Conservation (phyloP, 2,888 invertebrate genomes). For the Thysanoteuthis rhombus region DNA sequence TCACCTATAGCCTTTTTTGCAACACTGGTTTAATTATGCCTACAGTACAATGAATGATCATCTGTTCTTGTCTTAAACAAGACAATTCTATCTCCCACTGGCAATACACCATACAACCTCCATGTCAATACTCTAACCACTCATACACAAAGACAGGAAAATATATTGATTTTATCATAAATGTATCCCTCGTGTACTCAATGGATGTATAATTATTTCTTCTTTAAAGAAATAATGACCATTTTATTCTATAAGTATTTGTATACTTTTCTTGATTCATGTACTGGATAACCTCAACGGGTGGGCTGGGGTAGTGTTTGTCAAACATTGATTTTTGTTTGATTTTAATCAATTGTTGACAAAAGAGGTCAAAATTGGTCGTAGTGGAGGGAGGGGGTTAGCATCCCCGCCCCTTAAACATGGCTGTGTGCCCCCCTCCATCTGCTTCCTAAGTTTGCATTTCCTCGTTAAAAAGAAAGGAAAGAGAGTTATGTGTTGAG, state of each 20-base stretch:
- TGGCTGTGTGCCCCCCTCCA: too few species aligned
- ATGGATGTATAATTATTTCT: background rate
- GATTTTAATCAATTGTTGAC: background rate
- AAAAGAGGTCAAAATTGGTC: background rate
- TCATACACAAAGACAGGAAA: background rate
- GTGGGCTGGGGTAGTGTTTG: background rate
- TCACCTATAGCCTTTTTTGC: too few species aligned
- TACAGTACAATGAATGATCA: too few species aligned
- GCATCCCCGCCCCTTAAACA: too few species aligned
- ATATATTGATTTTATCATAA: background rate
- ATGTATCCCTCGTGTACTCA: background rate
- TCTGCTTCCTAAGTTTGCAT: too few species aligned
- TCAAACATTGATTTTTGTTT: background rate
- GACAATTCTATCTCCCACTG: too few species aligned
- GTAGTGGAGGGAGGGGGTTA: too few species aligned
- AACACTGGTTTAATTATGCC: too few species aligned
- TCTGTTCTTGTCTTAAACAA: too few species aligned
- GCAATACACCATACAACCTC: background rate
- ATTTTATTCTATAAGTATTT: background rate
- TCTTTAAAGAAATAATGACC: background rate
- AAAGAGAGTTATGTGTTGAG: too few species aligned
- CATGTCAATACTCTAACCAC: background rate
- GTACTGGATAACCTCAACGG: background rate
- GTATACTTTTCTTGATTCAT: background rate
- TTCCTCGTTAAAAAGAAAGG: too few species aligned